Percentiles rank a stretch among this genome's conserved stretches.
phyloP scores from a whole-genome alignment of 2,888 invertebrate species.

The Parasteatoda lunata region DNA sequence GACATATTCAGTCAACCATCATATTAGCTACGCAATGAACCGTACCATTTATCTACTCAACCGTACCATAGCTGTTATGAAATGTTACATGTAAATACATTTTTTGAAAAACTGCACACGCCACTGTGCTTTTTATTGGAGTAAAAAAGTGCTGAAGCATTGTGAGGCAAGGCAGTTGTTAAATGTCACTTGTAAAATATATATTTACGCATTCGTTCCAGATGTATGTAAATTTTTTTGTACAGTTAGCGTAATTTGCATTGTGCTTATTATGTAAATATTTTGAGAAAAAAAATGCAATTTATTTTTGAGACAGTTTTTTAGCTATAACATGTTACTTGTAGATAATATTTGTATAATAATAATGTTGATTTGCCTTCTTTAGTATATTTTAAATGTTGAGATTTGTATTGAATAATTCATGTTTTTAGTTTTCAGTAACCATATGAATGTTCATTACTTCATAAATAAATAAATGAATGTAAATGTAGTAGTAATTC shows the following conservation, averaged over 20 bases:
- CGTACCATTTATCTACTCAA: constrained; percentile 53
- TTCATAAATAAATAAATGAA: constrained; percentile 57
- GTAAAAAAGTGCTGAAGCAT: neutral
- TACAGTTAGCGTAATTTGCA: constrained; percentile 62
- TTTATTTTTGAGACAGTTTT: constrained; percentile 67
- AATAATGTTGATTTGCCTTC: constrained; percentile 61
- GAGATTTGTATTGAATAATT: constrained; percentile 61
- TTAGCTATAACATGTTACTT: constrained; percentile 64
- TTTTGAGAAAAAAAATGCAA: constrained; percentile 57
- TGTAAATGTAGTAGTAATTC: constrained; percentile 21
- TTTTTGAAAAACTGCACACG: neutral
- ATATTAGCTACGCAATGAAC: constrained; percentile 60
- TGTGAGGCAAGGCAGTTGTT: constrained; percentile 25
- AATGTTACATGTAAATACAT: constrained; percentile 50
- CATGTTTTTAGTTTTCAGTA: constrained; percentile 51
- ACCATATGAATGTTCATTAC: constrained; percentile 62
- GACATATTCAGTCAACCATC: constrained; percentile 39
- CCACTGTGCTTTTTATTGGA: constrained; percentile 30
- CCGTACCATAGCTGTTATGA: constrained; percentile 51
- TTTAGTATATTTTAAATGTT: constrained; percentile 64
- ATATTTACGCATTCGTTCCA: constrained; percentile 47
- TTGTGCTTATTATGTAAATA: constrained; percentile 66
- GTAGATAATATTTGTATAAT: constrained; percentile 66
- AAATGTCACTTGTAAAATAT: constrained; percentile 34
- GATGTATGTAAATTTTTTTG: constrained; percentile 61